A percentile compares a stretch with the other conserved stretches of the same genome.
These are phyloP conservation scores for Norana najaformis DNA, from an alignment of 2,888 invertebrate genomes.

Conservation along the genomic window DNA sequence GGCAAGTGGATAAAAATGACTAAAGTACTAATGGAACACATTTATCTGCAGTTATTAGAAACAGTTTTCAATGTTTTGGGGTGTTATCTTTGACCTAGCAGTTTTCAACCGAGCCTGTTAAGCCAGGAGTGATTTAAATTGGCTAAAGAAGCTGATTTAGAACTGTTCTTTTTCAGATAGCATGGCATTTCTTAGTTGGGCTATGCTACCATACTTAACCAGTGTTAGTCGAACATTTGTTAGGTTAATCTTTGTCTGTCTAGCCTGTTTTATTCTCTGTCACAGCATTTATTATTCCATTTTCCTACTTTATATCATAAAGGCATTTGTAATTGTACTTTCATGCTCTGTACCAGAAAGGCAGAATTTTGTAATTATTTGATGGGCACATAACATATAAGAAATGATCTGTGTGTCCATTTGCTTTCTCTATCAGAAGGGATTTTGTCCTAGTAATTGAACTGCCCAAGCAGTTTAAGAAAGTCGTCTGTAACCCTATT, in stretches of 20 bases:
- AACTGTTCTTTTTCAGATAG: not conserved
- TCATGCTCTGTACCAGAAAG: not conserved
- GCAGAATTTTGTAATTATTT: not conserved
- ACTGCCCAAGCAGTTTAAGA: not conserved
- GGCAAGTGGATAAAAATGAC: no score
- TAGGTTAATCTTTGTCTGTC: not conserved
- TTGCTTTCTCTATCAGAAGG: not conserved
- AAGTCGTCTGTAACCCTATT: not conserved
- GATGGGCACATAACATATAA: no score
- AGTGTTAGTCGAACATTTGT: not conserved
- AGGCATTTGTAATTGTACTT: not conserved
- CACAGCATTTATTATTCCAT: not conserved
- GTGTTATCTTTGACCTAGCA: not conserved
- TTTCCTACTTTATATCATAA: not conserved
- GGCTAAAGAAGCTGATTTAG: not conserved
- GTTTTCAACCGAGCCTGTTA: not conserved
- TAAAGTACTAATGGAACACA: no score
- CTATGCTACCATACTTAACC: not conserved
- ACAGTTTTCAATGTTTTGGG: not conserved
- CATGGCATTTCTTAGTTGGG: no score
- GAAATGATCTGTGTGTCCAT: not conserved
- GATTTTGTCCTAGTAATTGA: not conserved
- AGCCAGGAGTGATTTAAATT: not conserved
- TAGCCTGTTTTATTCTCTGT: no score
- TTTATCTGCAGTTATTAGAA: not conserved